Base-by-base conservation (phyloP, 2,888 invertebrate genomes). In the Corythucha ciliata region DNA sequence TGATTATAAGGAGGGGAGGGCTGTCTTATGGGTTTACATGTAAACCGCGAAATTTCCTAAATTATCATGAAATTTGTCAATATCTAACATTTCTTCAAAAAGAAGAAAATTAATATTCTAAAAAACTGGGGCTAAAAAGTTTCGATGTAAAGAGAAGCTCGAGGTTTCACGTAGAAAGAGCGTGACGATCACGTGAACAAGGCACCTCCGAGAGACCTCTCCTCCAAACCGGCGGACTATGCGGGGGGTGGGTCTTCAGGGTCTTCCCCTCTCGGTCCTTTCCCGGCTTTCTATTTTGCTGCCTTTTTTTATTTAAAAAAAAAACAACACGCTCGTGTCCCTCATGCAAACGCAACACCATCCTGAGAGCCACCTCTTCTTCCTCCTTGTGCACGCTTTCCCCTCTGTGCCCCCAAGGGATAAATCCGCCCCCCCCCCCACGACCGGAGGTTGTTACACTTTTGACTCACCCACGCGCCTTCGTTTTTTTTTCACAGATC, bases 171-270 rank as follows among this genome's bases (percentile, higher is more conserved):
- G 58, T 56, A 54, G 52, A 29, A 52, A 56, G 51, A 60, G 62
- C 57, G 61, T 61, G 54, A 25, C 59, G 58, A 61, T 63, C 67
- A 65, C 68, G 68, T 68, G 70, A 69, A 70, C 63, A 63, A 40
- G 36, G 40, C 21, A 41, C 49, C 56, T 8, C 46, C 48, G 44
- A 32, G 48, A 48, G 53, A 48, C 52, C 36, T 24, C 49, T 44
- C 34, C 21, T 22, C 14, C 48, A 16, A 24, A 14, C 10, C 27
- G 20, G n/a, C 20, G 39, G 10, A 26, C 2, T 21, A 14, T 7
- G n/a, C 40, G 27, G 20, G 37, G 26, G 22, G 18, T 16, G 14
- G 34, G 26, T n/a, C 26, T 29, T n/a, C n/a, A n/a, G n/a, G n/a
- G n/a, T n/a, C 24, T 10, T 12, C 22, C 33, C 18, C 22, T 6